These are phyloP conservation scores for Apostichopus japonicus DNA, from an alignment of 35 echinoderm and acorn worm species.

Conservation along the genomic window DNA sequence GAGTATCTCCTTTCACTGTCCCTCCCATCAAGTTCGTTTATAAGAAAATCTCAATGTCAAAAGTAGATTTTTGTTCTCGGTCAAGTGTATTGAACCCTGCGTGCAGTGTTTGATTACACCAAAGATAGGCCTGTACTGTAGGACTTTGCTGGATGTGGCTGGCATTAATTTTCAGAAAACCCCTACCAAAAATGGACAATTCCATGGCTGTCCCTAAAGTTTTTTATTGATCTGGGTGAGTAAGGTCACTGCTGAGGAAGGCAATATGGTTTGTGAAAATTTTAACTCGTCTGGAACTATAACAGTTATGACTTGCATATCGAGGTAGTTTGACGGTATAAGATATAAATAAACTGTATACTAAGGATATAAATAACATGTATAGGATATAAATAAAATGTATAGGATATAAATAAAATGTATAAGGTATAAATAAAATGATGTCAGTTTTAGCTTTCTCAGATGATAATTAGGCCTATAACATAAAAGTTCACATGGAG, in stretches of 20 bases:
- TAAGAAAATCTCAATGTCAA: neutral
- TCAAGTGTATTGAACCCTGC: conserved; percentile 34
- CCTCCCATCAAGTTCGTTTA: conserved; percentile 26
- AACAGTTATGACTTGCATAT: too few species aligned
- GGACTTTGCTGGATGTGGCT: neutral
- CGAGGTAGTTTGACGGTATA: too few species aligned
- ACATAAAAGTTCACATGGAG: too few species aligned
- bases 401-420: too few species aligned
- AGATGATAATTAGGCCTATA: too few species aligned
- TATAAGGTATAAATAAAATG: too few species aligned
- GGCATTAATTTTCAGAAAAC: neutral
- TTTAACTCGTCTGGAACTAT: neutral
- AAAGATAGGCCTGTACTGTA: neutral
- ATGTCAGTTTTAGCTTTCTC: too few species aligned
- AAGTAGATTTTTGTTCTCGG: neutral
- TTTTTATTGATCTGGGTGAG: neutral
- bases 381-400: too few species aligned
- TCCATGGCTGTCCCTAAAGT: neutral
- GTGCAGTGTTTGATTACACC: neutral
- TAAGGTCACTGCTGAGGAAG: neutral
- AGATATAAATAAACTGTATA: too few species aligned
- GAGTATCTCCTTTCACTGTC: conserved; percentile 7
- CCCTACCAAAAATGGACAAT: conserved; percentile 48
- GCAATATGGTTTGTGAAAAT: conserved; percentile 10
- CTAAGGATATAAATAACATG: too few species aligned